Conservation (phyloP, 2,113 vertebrate species). For the Cariama cristata region DNA sequence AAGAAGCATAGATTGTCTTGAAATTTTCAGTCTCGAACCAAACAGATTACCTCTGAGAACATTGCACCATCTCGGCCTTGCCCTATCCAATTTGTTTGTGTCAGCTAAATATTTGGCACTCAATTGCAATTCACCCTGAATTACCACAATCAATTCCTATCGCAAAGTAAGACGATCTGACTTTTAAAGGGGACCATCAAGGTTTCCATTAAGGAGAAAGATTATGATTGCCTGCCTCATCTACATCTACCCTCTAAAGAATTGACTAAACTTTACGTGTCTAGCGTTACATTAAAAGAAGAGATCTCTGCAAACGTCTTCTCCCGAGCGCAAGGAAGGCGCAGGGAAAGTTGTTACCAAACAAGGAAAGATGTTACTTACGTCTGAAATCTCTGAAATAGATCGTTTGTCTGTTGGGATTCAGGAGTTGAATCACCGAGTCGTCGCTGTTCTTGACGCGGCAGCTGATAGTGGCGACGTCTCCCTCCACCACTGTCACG, state of each 20-base stretch:
- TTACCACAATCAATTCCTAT: slow-evolving; percentile 89
- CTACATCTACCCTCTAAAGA: slow-evolving; percentile 53
- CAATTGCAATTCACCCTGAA: slow-evolving; percentile 82
- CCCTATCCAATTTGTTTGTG: slow-evolving; percentile 78
- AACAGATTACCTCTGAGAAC: slow-evolving; percentile 48
- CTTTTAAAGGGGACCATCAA: slow-evolving; percentile 81
- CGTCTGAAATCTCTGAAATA: slow-evolving; percentile 93
- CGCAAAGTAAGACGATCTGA: slow-evolving; percentile 79
- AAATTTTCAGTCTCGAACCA: background rate
- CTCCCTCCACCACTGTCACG: slow-evolving; percentile 84
- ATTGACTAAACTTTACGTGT: slow-evolving; percentile 6
- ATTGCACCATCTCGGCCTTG: background rate
- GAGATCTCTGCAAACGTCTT: background rate
- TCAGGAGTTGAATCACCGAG: slow-evolving; percentile 97
- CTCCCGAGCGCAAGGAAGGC: background rate
- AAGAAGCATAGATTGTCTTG: background rate
- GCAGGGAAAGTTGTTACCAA: background rate
- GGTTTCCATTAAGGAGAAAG: slow-evolving; percentile 86
- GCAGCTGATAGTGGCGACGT: slow-evolving; percentile 86
- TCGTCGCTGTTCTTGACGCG: slow-evolving; percentile 92
- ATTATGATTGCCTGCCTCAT: slow-evolving; percentile 79
- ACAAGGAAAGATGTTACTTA: slow-evolving; percentile 76
- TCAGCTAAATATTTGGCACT: slow-evolving; percentile 74
- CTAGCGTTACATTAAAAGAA: background rate
- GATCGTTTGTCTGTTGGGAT: slow-evolving; percentile 96